These are phyloP conservation scores for Metellina segmentata DNA, from an alignment of 2,888 invertebrate species.

Conservation along the genomic window DNA sequence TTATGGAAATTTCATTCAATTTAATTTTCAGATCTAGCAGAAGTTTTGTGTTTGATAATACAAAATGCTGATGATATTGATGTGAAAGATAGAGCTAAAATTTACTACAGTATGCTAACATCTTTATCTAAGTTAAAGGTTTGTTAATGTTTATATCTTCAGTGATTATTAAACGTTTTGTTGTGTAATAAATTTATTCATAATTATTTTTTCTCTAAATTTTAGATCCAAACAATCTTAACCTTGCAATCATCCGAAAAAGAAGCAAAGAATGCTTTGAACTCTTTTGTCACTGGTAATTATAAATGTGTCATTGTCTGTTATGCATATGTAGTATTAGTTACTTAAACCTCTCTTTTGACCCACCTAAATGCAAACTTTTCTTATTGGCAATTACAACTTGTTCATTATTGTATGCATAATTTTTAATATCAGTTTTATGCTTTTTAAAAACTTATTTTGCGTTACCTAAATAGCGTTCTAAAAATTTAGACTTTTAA, in stretches of 20 bases:
- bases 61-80: constrained; percentile 52
- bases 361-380: no score
- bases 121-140: constrained; percentile 62
- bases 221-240: constrained; percentile 61
- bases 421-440: not conserved
- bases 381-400: no score
- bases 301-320: not conserved
- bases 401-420: no score
- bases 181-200: not conserved
- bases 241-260: constrained; percentile 46
- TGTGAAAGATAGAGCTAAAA: constrained; percentile 67
- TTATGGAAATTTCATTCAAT: not conserved
- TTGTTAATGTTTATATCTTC: not conserved
- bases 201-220: not conserved
- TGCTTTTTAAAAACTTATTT: not conserved
- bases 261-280: constrained; percentile 47
- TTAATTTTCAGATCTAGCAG: constrained; percentile 59
- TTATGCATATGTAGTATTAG: not conserved
- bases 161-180: not conserved
- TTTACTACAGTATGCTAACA: constrained; percentile 62
- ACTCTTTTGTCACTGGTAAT: constrained; percentile 65
- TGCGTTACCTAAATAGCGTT: no score
- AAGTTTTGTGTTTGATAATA: constrained; percentile 53
- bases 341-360: no score
- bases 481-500: no score